Evolutionary conservation across 1,140 invertebrate species (phyloP), one percentile per base, ranked within the genome.

Genomic region (Atta cephalotes): DNA sequence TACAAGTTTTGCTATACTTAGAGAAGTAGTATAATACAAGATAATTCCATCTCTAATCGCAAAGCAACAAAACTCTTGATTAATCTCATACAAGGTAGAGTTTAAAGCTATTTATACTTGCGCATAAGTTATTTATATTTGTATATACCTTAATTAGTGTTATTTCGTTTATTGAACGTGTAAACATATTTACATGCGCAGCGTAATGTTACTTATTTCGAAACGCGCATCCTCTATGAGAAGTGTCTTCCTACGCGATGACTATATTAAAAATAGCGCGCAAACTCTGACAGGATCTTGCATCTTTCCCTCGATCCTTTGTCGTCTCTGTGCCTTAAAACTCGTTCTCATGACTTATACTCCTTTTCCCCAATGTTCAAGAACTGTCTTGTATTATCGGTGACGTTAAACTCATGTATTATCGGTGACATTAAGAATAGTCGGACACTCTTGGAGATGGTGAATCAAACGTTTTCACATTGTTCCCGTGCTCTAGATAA

Each of bases 401-500:
- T 49, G 56, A 84, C 28, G 7, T 62, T 76, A 76, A 74, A 28
- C 2, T 16, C 58, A 31, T 65, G 14, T 56, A 14, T 84, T 74
- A 74, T 62, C 66, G 70, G 18, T 49, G 56, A 84, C 39, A 4
- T 62, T 76, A 76, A 74, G n/a, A 51, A 84, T 7, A 76, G 56
- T 49, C 39, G 80, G 49, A 74, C 25, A 31, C 14, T 49, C 49
- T 49, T 18, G 9, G 35, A 76, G 60, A 76, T 63, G n/a, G 18
- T 63, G n/a, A 74, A 45, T 56, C 39, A 31, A 74, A 74, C 18
- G 16, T 7, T 80, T 35, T 68, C 78, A 28, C 80, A 18, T 39
- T 49, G 39, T 74, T 74, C 62, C 39, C 45, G n/a, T 51, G 70
- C 49, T 84, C 49, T n/a, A 21, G 70, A 84, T 84, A 84, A 84